phyloP scores from a whole-genome alignment of 1,140 invertebrate species.

The Plutomurus gul region DNA sequence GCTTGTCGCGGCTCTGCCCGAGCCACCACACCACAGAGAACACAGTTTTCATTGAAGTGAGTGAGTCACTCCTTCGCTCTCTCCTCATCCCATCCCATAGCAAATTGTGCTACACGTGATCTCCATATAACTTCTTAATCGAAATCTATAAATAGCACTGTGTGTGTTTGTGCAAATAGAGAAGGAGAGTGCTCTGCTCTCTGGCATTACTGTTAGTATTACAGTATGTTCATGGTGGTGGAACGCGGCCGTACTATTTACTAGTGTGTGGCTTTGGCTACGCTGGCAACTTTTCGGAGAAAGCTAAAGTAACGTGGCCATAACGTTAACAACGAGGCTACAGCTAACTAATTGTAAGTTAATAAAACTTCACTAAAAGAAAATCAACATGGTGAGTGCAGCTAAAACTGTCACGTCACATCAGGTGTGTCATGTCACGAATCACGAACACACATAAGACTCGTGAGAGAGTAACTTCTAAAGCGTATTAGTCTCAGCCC shows the following conservation, averaged over 20 bases:
- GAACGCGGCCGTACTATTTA: too few species aligned
- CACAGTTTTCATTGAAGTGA: too few species aligned
- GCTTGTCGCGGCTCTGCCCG: neutral
- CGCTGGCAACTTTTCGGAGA: neutral
- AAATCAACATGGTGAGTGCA: neutral
- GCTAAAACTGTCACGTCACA: neutral
- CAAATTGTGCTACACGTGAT: too few species aligned
- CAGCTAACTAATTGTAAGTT: conserved; percentile 6
- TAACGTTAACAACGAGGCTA: too few species aligned
- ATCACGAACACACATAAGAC: neutral
- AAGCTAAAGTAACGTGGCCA: neutral
- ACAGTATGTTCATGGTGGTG: too few species aligned
- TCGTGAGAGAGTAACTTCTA: neutral
- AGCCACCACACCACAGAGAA: too few species aligned
- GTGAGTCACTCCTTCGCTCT: too few species aligned
- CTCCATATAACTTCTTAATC: neutral
- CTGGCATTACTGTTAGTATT: too few species aligned
- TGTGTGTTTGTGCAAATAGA: too few species aligned
- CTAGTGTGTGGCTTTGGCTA: too few species aligned
- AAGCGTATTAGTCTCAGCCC: neutral
- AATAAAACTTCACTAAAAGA: neutral
- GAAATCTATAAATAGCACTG: neutral
- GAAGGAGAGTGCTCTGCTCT: too few species aligned
- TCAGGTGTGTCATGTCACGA: conserved; percentile 2
- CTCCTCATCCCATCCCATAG: too few species aligned